phyloP scores from a whole-genome alignment of 2,113 vertebrate genomes.

The Crocuta crocuta region DNA sequence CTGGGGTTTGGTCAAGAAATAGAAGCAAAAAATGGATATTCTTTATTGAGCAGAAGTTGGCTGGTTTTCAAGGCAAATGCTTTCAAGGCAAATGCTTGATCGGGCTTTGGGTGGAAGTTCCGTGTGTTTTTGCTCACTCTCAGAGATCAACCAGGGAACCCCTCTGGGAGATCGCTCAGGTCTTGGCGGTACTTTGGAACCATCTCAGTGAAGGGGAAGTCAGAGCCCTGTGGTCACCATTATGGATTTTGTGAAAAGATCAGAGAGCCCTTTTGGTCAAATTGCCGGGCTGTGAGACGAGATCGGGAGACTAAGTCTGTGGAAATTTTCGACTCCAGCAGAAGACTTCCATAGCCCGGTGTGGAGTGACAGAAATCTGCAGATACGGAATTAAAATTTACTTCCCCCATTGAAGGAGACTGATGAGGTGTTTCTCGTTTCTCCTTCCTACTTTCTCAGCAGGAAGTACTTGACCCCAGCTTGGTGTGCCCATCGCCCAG shows the following conservation, averaged over 20 bases:
- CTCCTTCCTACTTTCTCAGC: background rate
- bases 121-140: background rate
- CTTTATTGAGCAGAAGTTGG: background rate
- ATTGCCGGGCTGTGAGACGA: background rate
- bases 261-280: background rate
- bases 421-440: background rate
- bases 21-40: background rate
- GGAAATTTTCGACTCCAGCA: background rate
- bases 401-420: background rate
- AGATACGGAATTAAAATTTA: background rate
- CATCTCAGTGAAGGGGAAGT: background rate
- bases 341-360: background rate
- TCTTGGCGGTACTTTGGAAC: background rate
- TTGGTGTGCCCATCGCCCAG: rapidly evolving
- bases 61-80: background rate
- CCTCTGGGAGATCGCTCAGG: background rate
- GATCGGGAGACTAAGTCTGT: background rate
- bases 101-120: background rate
- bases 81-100: background rate
- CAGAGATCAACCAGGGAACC: background rate
- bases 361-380: background rate
- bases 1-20: background rate
- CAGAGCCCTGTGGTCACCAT: background rate
- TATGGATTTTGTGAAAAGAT: background rate
- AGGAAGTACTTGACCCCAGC: background rate